phyloP scores from a whole-genome alignment of 1,140 invertebrate genomes.

The Calliopsis andreniformis region DNA sequence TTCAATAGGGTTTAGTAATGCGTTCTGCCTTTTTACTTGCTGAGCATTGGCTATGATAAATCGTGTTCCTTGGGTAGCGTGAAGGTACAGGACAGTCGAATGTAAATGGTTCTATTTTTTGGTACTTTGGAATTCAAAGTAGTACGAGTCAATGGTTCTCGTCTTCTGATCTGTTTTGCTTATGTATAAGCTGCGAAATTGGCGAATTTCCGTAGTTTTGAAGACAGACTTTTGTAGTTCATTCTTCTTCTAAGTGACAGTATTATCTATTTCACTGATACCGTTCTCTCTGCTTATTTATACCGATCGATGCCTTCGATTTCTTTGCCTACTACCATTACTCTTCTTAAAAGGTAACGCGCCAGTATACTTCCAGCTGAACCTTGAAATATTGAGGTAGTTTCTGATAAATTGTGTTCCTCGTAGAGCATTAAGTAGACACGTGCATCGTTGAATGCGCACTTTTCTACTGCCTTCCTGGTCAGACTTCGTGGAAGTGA shows the following conservation, averaged over 20 bases:
- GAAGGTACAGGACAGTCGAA: neutral
- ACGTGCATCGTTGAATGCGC: slow-evolving; percentile 1
- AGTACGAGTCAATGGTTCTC: slow-evolving; percentile 8
- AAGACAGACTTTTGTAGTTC: too few relatives aligned
- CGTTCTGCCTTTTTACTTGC: neutral
- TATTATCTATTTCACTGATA: neutral
- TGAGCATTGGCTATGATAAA: neutral
- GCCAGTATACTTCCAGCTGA: neutral
- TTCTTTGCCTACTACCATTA: neutral
- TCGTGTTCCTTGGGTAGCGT: neutral
- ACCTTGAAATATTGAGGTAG: neutral
- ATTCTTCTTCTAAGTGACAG: too few relatives aligned
- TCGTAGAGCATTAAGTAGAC: neutral
- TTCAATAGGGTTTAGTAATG: neutral
- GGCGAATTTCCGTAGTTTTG: too few relatives aligned
- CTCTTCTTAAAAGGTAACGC: neutral
- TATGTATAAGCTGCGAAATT: too few relatives aligned
- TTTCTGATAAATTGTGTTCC: neutral
- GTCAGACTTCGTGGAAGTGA: neutral
- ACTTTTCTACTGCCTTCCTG: neutral
- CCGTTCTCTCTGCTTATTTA: neutral
- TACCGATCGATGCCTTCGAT: too few relatives aligned
- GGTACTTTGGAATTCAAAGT: neutral
- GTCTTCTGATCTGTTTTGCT: neutral
- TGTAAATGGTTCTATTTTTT: neutral